Evolutionary conservation across 2,888 invertebrate genomes (phyloP).

Genomic region (Anticlea derivata): DNA sequence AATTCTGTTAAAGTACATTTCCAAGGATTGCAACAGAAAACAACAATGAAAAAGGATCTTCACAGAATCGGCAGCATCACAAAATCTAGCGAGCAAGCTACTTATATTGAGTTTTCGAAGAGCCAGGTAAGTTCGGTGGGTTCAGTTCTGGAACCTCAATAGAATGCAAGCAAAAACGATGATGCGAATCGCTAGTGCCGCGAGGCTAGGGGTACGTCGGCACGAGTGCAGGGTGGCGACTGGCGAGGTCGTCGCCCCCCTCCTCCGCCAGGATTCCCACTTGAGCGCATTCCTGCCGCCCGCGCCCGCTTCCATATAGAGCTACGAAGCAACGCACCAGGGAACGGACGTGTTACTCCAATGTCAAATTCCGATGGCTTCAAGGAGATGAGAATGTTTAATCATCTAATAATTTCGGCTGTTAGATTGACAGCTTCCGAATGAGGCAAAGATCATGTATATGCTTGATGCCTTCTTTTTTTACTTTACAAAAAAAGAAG

Average conservation of each 20-base stretch:
- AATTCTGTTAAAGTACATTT: too few species aligned
- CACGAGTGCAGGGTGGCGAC: conserved; percentile 52
- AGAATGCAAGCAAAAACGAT: conserved; percentile 27
- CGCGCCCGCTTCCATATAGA: conserved; percentile 43
- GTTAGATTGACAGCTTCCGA: not conserved
- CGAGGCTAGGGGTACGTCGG: conserved; percentile 32
- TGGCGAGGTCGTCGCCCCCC: conserved; percentile 66
- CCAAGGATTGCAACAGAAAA: too few species aligned
- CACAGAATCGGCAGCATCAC: not conserved
- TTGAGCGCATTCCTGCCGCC: conserved; percentile 65
- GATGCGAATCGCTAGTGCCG: conserved; percentile 35
- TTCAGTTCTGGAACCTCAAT: conserved; percentile 7
- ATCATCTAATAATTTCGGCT: conserved; percentile 3
- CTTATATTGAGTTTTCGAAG: not conserved
- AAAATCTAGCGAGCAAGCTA: not conserved
- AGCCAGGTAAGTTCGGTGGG: not conserved
- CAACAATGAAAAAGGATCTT: not conserved
- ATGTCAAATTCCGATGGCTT: conserved; percentile 22
- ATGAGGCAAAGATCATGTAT: too few species aligned
- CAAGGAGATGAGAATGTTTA: conserved; percentile 18
- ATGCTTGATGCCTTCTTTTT: too few species aligned
- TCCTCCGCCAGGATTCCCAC: conserved; percentile 63
- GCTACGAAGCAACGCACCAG: conserved; percentile 45
- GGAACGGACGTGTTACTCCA: conserved; percentile 28
- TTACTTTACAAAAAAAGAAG: too few species aligned